These are phyloP conservation scores for Microctonus brassicae DNA, from an alignment of 2,888 invertebrate genomes.

Conservation along the genomic window DNA sequence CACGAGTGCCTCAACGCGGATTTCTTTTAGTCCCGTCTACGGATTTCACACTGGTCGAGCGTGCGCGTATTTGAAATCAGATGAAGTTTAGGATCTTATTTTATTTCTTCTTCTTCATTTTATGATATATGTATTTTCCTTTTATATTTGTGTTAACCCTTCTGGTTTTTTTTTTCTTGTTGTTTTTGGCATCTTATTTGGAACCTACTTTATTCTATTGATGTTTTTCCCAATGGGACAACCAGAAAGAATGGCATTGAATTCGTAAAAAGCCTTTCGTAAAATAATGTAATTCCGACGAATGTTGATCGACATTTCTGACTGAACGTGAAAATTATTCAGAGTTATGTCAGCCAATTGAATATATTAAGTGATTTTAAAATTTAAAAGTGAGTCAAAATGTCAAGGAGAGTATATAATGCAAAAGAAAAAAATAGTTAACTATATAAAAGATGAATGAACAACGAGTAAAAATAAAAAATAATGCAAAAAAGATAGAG, in stretches of 20 bases:
- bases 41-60: conserved; percentile 36
- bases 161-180: neutral
- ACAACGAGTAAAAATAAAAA: neutral
- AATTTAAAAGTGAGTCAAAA: conserved; percentile 3
- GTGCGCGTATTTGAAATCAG: neutral
- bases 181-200: neutral
- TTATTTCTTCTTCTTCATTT: neutral
- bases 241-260: conserved; percentile 1
- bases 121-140: neutral
- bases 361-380: neutral
- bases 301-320: conserved; percentile 16
- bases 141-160: neutral
- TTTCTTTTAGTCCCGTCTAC: conserved; percentile 37
- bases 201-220: neutral
- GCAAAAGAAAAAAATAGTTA: neutral
- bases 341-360: conserved; percentile 9
- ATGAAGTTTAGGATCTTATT: neutral
- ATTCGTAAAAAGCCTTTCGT: conserved; percentile 9
- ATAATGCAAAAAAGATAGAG: conserved; percentile 9
- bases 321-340: conserved; percentile 9
- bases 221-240: conserved; percentile 1
- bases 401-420: neutral
- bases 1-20: conserved; percentile 31
- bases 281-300: conserved; percentile 12
- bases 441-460: neutral